A percentile compares a stretch with the other conserved stretches of the same genome.
phyloP scores from a whole-genome alignment of 2,888 invertebrate genomes.

The Lasiommata megera region DNA sequence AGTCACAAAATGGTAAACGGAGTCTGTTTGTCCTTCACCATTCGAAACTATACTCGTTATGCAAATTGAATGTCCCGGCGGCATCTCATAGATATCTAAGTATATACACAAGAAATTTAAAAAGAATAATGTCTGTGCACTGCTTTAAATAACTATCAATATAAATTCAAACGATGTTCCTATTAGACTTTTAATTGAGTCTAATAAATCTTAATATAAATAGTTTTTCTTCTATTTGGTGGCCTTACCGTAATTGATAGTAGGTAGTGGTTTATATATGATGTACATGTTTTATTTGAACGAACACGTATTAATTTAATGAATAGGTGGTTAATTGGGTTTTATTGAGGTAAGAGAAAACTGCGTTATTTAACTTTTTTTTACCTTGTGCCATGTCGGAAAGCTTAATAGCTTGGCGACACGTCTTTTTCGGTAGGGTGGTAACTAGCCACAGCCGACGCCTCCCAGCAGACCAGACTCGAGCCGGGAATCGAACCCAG shows the following conservation, averaged over 20 bases:
- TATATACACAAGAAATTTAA: neutral
- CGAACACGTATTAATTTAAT: neutral
- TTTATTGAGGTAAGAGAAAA: too few species aligned
- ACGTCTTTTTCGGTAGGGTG: too few species aligned
- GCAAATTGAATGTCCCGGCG: constrained; percentile 8
- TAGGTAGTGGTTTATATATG: neutral
- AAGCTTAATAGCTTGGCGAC: too few species aligned
- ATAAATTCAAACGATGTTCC: constrained; percentile 5
- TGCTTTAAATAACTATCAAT: constrained; percentile 5
- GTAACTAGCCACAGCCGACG: too few species aligned
- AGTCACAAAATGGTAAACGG: constrained; percentile 4
- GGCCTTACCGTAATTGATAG: neutral
- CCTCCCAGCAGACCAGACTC: too few species aligned
- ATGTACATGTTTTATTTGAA: neutral
- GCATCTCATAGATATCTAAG: neutral
- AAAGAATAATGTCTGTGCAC: neutral
- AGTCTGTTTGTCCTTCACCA: constrained; percentile 3
- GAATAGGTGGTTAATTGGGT: too few species aligned
- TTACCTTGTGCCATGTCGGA: too few species aligned
- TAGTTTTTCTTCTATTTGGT: neutral
- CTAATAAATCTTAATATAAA: constrained; percentile 5
- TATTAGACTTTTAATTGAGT: constrained; percentile 1
- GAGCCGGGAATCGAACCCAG: too few species aligned
- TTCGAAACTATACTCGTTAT: constrained; percentile 12
- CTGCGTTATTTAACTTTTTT: too few species aligned